Conservation (phyloP, 2,888 invertebrate genomes). For the Acheta domesticus region DNA sequence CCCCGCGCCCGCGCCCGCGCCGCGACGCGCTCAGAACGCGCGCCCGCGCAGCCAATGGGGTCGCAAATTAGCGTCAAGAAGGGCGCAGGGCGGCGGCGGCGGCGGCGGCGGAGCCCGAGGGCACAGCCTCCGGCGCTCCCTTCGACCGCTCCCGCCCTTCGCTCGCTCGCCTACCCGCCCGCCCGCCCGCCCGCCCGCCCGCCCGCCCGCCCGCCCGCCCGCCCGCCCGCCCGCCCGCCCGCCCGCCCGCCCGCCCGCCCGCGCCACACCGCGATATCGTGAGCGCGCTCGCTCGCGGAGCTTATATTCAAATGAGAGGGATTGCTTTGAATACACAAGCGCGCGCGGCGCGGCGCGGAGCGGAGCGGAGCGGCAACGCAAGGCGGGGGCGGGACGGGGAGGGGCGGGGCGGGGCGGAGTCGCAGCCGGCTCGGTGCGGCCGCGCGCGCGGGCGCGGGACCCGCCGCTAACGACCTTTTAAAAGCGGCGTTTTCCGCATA, state of each 20-base stretch:
- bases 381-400: background rate
- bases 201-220: no score
- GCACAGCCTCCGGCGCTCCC: background rate
- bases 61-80: constrained; percentile 9
- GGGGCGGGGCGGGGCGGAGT: background rate
- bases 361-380: background rate
- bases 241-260: background rate
- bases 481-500: background rate
- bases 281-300: background rate
- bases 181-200: no score
- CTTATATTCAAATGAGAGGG: constrained; percentile 4
- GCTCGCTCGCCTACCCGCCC: no score
- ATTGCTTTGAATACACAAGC: constrained; percentile 18
- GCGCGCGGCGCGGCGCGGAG: no score
- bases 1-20: background rate
- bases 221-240: no score
- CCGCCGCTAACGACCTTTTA: background rate
- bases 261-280: background rate
- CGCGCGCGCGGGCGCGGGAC: background rate
- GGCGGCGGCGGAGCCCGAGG: background rate
- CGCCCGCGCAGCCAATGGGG: background rate
- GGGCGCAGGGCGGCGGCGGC: background rate
- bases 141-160: background rate
- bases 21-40: background rate
- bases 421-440: background rate